Evolutionary conservation across 2,797 vertebrate genomes (phyloP), one percentile per base, ranked within the genome.

Genomic region (Glyptemys insculpta): DNA sequence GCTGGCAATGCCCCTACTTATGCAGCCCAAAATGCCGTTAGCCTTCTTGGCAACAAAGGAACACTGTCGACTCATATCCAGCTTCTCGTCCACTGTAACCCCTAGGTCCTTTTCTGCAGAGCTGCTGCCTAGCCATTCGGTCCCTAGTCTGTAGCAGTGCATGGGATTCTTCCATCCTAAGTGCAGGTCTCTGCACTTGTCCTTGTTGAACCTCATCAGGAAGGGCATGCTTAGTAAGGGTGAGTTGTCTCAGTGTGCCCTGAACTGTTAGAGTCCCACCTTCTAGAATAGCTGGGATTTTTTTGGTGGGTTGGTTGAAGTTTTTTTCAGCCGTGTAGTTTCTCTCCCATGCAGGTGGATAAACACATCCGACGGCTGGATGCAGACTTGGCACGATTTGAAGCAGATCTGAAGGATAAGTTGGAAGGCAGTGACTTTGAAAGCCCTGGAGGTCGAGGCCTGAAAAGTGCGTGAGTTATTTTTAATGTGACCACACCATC

Each of bases 401-500:
- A 99, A 83, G 99, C 99, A 0, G 99, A 99, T 95, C 98, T 99
- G n/a, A 99, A 99, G 92, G 99, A 99, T 93, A 99, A 99, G 96
- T 98, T 99, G 97, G 99, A 99, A 93, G 98, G 99, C 94, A 99
- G 98, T 1, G 99, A 99, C 94, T 99, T 99, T 3, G 99, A 99
- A 92, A 99, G 97, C 54, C 89, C 99, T 18, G 99, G 98, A 14
- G 98, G 98, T 79, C 98, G 98, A 92, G 98, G 90, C 41, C 57
- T 99, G 86, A 99, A 99, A 98, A 99, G 99, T 99, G 97, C 81
- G 91, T 96, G 2, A 0, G 80, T 47, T 25, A 5, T 4, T 1
- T 0, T 0, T 0, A 44, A 47, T 49, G 44, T 78, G 27, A 78
- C 44, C 74, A 78, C 14, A 52, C 29, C 15, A 29, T 80, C 79